phyloP scores from a whole-genome alignment of 1,140 invertebrate genomes.

The Drosophila setifemur region DNA sequence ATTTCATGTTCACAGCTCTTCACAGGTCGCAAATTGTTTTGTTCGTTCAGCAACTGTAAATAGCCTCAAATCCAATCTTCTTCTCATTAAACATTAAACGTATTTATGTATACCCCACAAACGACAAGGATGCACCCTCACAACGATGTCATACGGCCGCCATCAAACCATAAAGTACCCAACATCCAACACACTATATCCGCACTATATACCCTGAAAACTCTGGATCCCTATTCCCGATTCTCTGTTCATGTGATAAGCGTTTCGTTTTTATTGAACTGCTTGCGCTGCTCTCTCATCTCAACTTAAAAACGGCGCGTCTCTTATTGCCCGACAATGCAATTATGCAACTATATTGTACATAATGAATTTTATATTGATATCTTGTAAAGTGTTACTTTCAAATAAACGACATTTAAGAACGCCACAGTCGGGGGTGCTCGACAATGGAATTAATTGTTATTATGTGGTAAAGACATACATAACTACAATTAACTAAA shows the following conservation, averaged over 20 bases:
- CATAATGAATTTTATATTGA: slow-evolving; percentile 47
- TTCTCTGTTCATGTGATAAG: slow-evolving; percentile 70
- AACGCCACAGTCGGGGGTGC: slow-evolving; percentile 28
- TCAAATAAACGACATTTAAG: slow-evolving; percentile 43
- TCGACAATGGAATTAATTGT: slow-evolving; percentile 30
- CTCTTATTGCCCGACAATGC: slow-evolving; percentile 10
- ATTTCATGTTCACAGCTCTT: neutral
- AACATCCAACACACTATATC: slow-evolving; percentile 1
- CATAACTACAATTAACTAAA: too few relatives aligned
- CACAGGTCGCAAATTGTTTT: slow-evolving; percentile 29
- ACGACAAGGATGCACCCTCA: slow-evolving; percentile 27
- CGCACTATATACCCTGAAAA: slow-evolving; percentile 1
- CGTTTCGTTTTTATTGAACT: slow-evolving; percentile 43
- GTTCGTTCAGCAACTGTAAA: slow-evolving; percentile 71
- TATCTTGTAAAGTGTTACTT: slow-evolving; percentile 47
- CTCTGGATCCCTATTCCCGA: slow-evolving; percentile 32
- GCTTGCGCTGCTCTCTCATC: slow-evolving; percentile 64
- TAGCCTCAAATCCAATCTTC: slow-evolving; percentile 68
- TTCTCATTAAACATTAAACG: slow-evolving; percentile 76
- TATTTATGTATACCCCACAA: slow-evolving; percentile 64
- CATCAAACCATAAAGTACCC: slow-evolving; percentile 28
- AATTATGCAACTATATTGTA: slow-evolving; percentile 45
- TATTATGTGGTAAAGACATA: too few relatives aligned
- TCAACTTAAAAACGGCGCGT: slow-evolving; percentile 42
- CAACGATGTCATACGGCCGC: slow-evolving; percentile 31